Conservation (phyloP, 2,888 invertebrate species). For the Lampropteryx suffumata region DNA sequence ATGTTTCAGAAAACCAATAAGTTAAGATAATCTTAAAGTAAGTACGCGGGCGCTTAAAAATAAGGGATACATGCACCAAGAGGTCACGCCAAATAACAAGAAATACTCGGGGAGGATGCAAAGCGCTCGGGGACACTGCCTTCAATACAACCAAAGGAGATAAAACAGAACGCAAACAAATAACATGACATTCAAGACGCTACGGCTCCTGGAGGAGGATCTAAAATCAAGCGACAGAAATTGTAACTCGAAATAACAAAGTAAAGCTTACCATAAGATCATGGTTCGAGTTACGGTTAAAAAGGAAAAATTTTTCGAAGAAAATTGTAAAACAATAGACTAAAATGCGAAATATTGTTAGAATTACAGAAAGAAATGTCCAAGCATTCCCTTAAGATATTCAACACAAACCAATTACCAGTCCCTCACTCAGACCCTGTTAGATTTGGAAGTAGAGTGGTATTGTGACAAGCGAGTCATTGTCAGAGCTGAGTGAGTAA, state of each 20-base stretch:
- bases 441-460: conserved; percentile 4
- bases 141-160: conserved; percentile 81
- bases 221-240: conserved; percentile 62
- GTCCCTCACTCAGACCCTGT: conserved; percentile 41
- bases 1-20: conserved; percentile 46
- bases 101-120: conserved; percentile 74
- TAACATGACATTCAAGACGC: conserved; percentile 60
- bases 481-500: conserved; percentile 3
- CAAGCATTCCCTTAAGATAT: conserved; percentile 64
- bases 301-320: conserved; percentile 51
- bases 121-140: conserved; percentile 83
- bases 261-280: conserved; percentile 65
- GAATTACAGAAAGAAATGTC: conserved; percentile 50
- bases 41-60: conserved; percentile 60
- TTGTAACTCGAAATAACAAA: conserved; percentile 52
- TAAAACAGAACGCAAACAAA: conserved; percentile 63
- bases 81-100: conserved; percentile 81
- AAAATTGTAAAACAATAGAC: conserved; percentile 49
- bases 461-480: background rate
- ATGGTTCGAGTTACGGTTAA: conserved; percentile 56
- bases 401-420: conserved; percentile 56
- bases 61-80: conserved; percentile 80
- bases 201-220: conserved; percentile 58
- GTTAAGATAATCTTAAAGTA: conserved; percentile 40
- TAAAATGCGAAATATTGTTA: conserved; percentile 54